Conservation (phyloP, 2,113 vertebrate species). For the Peromyscus leucopus region DNA sequence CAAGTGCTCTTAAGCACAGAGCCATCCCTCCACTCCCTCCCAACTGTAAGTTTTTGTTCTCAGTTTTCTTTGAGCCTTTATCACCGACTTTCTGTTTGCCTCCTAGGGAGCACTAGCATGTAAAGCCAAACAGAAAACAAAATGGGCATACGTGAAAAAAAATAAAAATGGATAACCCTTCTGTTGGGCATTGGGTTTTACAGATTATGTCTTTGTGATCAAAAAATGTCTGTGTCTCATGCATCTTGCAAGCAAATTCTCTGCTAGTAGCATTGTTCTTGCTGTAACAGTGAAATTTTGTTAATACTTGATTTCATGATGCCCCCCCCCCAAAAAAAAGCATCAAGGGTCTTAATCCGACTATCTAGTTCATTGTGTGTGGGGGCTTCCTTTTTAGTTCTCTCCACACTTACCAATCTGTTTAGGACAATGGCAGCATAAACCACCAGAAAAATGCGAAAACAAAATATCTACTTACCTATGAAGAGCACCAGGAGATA, state of each 20-base stretch:
- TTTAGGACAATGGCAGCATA: neutral
- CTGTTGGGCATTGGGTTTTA: constrained; percentile 7
- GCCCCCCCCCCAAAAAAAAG: neutral
- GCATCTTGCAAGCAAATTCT: constrained; percentile 32
- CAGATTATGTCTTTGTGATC: neutral
- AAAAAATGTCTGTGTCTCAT: neutral
- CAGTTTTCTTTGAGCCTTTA: constrained; percentile 44
- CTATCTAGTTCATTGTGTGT: neutral
- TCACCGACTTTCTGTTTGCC: neutral
- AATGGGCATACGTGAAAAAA: constrained; percentile 15
- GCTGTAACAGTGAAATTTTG: neutral
- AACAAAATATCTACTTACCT: constrained; percentile 89
- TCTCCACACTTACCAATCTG: neutral
- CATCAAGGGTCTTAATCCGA: neutral
- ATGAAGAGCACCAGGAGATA: constrained; percentile 90
- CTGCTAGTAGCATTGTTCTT: neutral
- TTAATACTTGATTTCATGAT: neutral
- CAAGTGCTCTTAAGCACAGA: neutral
- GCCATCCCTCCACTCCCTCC: neutral
- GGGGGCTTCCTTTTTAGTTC: neutral
- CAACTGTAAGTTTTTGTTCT: constrained; percentile 24
- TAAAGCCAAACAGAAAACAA: neutral
- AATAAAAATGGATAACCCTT: constrained; percentile 8
- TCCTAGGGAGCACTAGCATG: neutral
- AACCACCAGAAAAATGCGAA: neutral